Evolutionary conservation across 2,113 vertebrate species (phyloP).

Genomic region (Microcebus murinus): DNA sequence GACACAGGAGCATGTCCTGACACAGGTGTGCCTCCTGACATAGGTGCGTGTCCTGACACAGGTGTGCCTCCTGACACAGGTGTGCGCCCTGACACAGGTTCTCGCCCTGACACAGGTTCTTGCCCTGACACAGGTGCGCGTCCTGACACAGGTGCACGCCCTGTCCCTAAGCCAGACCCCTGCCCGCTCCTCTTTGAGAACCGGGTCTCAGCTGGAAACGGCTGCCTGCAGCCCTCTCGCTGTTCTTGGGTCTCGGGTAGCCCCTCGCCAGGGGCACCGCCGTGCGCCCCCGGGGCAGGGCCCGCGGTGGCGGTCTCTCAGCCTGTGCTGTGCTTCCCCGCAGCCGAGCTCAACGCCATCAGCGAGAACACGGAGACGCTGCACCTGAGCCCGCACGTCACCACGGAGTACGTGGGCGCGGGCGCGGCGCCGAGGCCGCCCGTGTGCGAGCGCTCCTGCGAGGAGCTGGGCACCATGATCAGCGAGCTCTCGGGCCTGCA

Average conservation of each 20-base stretch:
- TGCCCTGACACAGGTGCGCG: no score
- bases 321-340: conserved; percentile 35
- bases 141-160: no score
- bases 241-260: background rate
- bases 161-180: no score
- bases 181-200: background rate
- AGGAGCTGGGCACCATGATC: conserved; percentile 94
- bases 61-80: no score
- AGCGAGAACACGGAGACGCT: conserved; percentile 91
- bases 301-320: background rate
- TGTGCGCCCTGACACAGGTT: no score
- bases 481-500: conserved; percentile 95
- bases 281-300: no score
- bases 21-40: no score
- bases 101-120: no score
- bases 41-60: no score
- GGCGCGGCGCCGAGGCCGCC: conserved; percentile 85
- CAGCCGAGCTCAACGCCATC: conserved; percentile 92
- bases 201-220: background rate
- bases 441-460: conserved; percentile 96
- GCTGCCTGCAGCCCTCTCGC: rapidly evolving
- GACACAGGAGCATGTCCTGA: no score
- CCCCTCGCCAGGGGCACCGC: no score
- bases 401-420: conserved; percentile 88
- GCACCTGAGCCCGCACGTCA: conserved; percentile 89